Evolutionary conservation across 1,140 invertebrate species (phyloP).

Genomic region (Tribolium castaneum): DNA sequence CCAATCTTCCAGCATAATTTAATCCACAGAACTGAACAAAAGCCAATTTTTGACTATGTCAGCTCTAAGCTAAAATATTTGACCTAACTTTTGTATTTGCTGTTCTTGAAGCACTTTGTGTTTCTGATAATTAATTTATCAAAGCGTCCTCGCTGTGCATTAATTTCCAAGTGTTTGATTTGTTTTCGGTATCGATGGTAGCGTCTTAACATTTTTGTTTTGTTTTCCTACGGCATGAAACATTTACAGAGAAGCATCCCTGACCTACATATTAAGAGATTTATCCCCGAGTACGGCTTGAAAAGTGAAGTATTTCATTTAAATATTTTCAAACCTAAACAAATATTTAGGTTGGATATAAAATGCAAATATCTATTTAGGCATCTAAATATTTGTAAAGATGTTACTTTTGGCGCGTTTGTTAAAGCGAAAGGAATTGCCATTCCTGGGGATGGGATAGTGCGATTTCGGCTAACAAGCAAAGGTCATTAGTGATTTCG

Average conservation of each 20-base stretch:
- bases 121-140: slow-evolving; percentile 2
- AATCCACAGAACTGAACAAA: not conserved
- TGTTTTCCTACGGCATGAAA: slow-evolving; percentile 4
- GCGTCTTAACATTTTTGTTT: slow-evolving; percentile 30
- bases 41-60: not conserved
- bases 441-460: not conserved
- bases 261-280: slow-evolving; percentile 31
- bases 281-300: not conserved
- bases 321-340: slow-evolving; percentile 24
- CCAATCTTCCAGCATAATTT: not conserved
- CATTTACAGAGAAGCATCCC: not conserved
- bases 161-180: slow-evolving; percentile 15
- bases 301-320: slow-evolving; percentile 20
- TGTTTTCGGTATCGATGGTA: not conserved
- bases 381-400: slow-evolving; percentile 18
- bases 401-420: slow-evolving; percentile 8
- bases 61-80: too few relatives aligned
- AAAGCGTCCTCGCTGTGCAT: slow-evolving; percentile 1
- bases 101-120: not conserved
- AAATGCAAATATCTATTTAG: slow-evolving; percentile 36
- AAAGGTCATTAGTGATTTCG: slow-evolving; percentile 18
- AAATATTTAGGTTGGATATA: slow-evolving; percentile 25
- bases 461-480: not conserved
- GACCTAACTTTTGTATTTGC: not conserved
- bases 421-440: not conserved